phyloP scores from a whole-genome alignment of 2,888 invertebrate species.

The Nudaria mundana region DNA sequence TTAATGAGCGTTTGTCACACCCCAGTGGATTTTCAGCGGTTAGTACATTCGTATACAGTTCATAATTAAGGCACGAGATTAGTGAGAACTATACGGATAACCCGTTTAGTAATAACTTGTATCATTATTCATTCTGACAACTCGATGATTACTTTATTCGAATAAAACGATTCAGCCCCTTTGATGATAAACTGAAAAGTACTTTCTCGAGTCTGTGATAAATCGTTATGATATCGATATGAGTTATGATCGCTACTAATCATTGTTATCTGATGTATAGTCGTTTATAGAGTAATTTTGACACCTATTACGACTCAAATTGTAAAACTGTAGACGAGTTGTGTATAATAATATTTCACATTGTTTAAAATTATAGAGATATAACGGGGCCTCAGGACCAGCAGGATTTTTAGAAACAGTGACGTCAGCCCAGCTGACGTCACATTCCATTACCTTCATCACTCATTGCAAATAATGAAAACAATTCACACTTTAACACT shows the following conservation, averaged over 20 bases:
- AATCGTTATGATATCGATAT: slow-evolving; percentile 53
- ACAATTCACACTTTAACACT: too few relatives aligned
- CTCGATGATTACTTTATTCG: slow-evolving; percentile 56
- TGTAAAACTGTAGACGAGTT: not conserved
- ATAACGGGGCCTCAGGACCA: too few relatives aligned
- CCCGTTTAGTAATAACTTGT: slow-evolving; percentile 50
- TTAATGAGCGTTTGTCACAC: slow-evolving; percentile 48
- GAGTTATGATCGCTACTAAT: slow-evolving; percentile 44
- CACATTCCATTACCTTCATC: too few relatives aligned
- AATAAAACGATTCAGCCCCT: slow-evolving; percentile 53
- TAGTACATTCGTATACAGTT: slow-evolving; percentile 50
- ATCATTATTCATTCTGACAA: slow-evolving; percentile 62
- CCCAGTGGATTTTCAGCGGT: slow-evolving; percentile 38
- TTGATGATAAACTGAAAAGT: slow-evolving; percentile 48
- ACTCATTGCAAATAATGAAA: too few relatives aligned
- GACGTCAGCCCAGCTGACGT: too few relatives aligned
- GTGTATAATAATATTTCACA: too few relatives aligned
- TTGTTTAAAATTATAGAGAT: too few relatives aligned
- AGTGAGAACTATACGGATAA: slow-evolving; percentile 51
- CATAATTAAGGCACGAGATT: slow-evolving; percentile 63
- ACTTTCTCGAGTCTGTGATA: slow-evolving; percentile 50
- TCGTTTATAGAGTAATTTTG: slow-evolving; percentile 12
- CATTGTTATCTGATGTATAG: slow-evolving; percentile 25
- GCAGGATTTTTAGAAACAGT: too few relatives aligned
- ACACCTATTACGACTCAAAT: slow-evolving; percentile 8